These are phyloP conservation scores for Montipora capricornis DNA, from an alignment of 64 coral and sea anemone genomes.

Conservation along the genomic window DNA sequence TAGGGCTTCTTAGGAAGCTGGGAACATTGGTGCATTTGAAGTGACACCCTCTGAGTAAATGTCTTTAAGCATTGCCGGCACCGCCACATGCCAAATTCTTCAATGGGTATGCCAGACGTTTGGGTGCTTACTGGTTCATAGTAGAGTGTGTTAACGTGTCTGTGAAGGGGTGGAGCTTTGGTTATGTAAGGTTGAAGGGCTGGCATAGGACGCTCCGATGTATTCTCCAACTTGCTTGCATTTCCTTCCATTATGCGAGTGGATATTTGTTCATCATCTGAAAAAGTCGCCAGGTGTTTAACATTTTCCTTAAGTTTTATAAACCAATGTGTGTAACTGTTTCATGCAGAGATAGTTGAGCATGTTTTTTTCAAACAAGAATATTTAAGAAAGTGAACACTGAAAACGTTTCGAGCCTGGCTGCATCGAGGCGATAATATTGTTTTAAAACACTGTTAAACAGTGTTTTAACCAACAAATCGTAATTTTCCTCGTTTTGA, in stretches of 20 bases:
- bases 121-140: not conserved
- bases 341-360: too few species aligned
- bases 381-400: not conserved
- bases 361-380: not conserved
- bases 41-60: constrained; percentile 70
- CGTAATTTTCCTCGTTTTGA: too few species aligned
- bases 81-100: constrained; percentile 77
- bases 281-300: not conserved
- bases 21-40: constrained; percentile 81
- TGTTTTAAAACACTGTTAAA: too few species aligned
- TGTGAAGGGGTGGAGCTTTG: not conserved
- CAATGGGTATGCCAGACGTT: not conserved
- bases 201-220: not conserved
- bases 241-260: not conserved
- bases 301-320: not conserved
- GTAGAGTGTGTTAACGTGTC: not conserved
- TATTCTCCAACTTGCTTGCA: not conserved
- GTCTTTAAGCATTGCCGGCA: constrained; percentile 82
- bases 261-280: constrained; percentile 36
- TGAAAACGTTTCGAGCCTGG: not conserved
- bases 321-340: not conserved
- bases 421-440: not conserved
- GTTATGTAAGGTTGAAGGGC: constrained; percentile 27
- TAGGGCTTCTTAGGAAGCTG: constrained; percentile 67
- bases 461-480: too few species aligned